These are phyloP conservation scores for Trachurus trachurus DNA, from an alignment of 2,797 vertebrate species.

Conservation along the genomic window DNA sequence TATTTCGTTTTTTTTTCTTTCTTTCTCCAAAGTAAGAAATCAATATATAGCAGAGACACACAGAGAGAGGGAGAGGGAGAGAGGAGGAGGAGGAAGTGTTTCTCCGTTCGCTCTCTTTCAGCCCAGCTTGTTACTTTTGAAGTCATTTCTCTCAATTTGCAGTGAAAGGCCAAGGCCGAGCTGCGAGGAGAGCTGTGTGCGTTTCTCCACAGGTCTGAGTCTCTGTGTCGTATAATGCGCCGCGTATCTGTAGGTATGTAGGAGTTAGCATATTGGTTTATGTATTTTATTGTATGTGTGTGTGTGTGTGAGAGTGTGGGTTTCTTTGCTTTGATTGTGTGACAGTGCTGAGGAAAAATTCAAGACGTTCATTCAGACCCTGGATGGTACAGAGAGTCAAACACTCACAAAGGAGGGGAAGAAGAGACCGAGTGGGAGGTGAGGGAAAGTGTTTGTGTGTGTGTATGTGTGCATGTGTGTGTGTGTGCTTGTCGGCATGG, in stretches of 20 bases:
- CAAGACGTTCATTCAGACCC: neutral
- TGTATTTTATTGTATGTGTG: conserved; percentile 11
- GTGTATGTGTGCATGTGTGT: neutral
- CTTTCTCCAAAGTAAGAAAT: conserved; percentile 16
- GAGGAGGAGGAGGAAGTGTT: neutral
- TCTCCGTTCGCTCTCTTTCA: neutral
- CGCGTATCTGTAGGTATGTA: neutral
- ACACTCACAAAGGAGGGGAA: conserved; percentile 29
- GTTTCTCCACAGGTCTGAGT: neutral
- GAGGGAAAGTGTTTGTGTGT: neutral
- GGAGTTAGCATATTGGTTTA: conserved; percentile 10
- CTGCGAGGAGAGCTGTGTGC: conserved; percentile 4
- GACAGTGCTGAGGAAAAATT: neutral
- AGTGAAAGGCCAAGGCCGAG: conserved; percentile 26
- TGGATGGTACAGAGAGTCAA: conserved; percentile 32
- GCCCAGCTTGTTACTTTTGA: conserved; percentile 5
- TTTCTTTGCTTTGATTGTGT: conserved; percentile 15
- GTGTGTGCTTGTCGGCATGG: neutral
- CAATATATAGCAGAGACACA: neutral
- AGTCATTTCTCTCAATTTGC: conserved; percentile 18
- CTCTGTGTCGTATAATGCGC: conserved; percentile 9
- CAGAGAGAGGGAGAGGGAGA: too few relatives aligned
- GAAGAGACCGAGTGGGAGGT: conserved; percentile 27
- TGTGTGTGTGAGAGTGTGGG: conserved; percentile 5
- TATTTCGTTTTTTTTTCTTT: neutral